Percentiles rank a stretch among this genome's conserved stretches.
Evolutionary conservation across 2,797 vertebrate species (phyloP).

Genomic region (Myotis findleyi): DNA sequence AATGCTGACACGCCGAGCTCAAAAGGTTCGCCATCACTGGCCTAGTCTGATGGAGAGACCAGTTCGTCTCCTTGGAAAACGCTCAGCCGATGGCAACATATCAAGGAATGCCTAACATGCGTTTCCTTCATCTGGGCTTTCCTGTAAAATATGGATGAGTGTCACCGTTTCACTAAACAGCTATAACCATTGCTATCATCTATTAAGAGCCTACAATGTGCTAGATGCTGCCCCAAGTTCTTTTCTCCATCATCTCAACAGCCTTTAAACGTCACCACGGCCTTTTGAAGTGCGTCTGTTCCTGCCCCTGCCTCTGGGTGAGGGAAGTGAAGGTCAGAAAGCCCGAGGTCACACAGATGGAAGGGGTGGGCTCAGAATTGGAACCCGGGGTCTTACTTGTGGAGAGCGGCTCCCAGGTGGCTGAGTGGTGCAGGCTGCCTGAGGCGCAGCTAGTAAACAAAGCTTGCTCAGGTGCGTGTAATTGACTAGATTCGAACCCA

Average conservation of each 20-base stretch:
- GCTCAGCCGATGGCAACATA: not conserved
- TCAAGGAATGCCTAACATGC: not conserved
- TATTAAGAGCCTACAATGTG: not conserved
- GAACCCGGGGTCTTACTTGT: not conserved
- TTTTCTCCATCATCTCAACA: not conserved
- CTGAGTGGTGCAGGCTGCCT: no score
- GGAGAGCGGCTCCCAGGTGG: no score
- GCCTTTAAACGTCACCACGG: not conserved
- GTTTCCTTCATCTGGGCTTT: slow-evolving; percentile 50
- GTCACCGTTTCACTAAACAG: not conserved
- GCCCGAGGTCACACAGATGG: not conserved
- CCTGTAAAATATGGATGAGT: not conserved
- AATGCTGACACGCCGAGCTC: no score
- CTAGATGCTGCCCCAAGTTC: not conserved
- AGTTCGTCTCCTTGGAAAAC: not conserved
- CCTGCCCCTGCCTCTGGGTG: not conserved
- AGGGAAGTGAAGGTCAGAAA: not conserved
- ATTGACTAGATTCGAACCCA: no score
- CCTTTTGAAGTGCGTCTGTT: not conserved
- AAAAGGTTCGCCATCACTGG: no score
- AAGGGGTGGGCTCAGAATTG: not conserved
- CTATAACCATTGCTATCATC: not conserved
- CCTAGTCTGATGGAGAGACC: not conserved
- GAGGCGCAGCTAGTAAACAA: no score
- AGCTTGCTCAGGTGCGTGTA: no score